These are phyloP conservation scores for Gymnopithys bicolor DNA, from an alignment of 2,797 vertebrate species.

Conservation along the genomic window DNA sequence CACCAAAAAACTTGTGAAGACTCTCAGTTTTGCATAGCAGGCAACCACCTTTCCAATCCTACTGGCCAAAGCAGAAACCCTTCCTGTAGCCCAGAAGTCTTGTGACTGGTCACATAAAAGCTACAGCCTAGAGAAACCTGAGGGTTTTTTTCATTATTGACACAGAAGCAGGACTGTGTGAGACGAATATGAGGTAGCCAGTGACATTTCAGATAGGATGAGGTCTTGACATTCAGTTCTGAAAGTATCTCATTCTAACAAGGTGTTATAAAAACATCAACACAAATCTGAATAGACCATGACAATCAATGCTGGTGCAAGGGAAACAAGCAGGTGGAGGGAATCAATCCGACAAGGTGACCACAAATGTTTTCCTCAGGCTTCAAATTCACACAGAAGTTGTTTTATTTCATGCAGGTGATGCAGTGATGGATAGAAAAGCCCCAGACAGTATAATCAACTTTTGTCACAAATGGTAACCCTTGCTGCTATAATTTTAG, in stretches of 20 bases:
- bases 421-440: background rate
- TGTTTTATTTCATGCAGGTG: background rate
- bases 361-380: background rate
- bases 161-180: background rate
- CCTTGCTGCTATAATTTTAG: background rate
- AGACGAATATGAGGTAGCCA: background rate
- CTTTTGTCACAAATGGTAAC: background rate
- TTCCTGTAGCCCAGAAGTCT: background rate
- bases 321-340: background rate
- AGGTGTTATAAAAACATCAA: background rate
- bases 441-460: background rate
- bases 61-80: background rate
- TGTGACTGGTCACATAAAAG: background rate
- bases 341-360: fast-evolving
- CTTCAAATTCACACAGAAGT: background rate
- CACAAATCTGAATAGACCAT: background rate
- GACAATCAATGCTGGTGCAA: background rate
- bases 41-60: background rate
- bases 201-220: background rate
- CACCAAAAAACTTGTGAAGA: background rate
- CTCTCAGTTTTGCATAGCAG: background rate
- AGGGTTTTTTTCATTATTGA: background rate
- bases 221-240: background rate
- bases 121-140: background rate
- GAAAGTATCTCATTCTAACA: background rate